Evolutionary conservation across 2,113 vertebrate genomes (phyloP).

Genomic region (Pseudopodoces humilis): DNA sequence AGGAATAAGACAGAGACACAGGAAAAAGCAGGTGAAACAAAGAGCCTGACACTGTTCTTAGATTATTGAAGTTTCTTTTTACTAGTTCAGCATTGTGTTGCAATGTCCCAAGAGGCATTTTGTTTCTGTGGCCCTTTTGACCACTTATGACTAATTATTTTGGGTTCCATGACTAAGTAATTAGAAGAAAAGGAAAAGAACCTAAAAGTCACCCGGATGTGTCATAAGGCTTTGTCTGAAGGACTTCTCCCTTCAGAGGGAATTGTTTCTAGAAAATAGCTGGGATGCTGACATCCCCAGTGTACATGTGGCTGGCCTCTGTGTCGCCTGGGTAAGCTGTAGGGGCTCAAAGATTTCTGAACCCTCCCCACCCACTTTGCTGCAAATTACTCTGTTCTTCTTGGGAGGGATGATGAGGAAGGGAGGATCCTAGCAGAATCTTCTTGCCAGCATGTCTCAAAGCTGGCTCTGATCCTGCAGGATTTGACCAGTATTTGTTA

Average conservation of each 20-base stretch:
- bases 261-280: slow-evolving; percentile 61
- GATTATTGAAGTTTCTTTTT: slow-evolving; percentile 11
- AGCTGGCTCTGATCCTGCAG: slow-evolving; percentile 21
- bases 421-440: slow-evolving; percentile 32
- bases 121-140: slow-evolving; percentile 47
- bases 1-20: neutral
- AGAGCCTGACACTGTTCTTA: neutral
- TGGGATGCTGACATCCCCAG: neutral
- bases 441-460: neutral
- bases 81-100: neutral
- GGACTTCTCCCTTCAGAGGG: slow-evolving; percentile 7
- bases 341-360: slow-evolving; percentile 18
- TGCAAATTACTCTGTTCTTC: slow-evolving; percentile 43
- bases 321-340: neutral
- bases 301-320: neutral
- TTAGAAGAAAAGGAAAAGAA: slow-evolving; percentile 46
- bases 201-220: slow-evolving; percentile 36
- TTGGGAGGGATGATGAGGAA: slow-evolving; percentile 51
- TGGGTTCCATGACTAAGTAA: slow-evolving; percentile 27
- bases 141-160: slow-evolving; percentile 2
- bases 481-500: slow-evolving; percentile 2
- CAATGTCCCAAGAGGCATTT: slow-evolving; percentile 44
- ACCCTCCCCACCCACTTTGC: slow-evolving; percentile 30
- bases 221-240: slow-evolving; percentile 45
- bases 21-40: slow-evolving; percentile 25